phyloP scores from a whole-genome alignment of 1,140 invertebrate genomes.

The Pseudoatta argentina region DNA sequence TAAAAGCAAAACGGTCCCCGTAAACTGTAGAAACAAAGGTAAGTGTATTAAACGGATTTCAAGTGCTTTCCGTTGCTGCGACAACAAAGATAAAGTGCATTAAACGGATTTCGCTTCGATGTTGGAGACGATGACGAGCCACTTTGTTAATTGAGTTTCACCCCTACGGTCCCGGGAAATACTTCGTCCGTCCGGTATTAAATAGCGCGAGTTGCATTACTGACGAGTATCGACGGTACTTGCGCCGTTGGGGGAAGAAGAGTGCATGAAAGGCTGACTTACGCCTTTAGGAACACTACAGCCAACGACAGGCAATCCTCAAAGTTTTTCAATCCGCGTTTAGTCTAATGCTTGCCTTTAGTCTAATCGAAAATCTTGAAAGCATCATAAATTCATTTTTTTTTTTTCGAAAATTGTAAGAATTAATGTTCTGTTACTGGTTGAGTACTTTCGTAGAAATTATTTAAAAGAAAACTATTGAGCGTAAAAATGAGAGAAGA shows the following conservation, averaged over 20 bases:
- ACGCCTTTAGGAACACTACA: background rate
- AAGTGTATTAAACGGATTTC: constrained; percentile 82
- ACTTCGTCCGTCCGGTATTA: constrained; percentile 66
- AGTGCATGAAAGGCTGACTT: constrained; percentile 28
- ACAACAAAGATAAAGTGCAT: constrained; percentile 78
- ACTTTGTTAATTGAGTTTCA: constrained; percentile 77
- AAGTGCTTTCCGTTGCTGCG: constrained; percentile 75
- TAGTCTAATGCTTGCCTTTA: background rate
- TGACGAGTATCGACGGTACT: constrained; percentile 32
- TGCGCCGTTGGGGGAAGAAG: background rate
- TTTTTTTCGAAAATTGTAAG: background rate
- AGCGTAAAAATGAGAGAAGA: background rate
- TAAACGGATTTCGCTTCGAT: constrained; percentile 77
- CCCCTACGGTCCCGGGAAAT: constrained; percentile 32
- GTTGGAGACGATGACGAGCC: constrained; percentile 76
- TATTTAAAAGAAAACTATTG: background rate
- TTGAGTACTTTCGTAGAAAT: background rate
- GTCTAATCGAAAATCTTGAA: background rate
- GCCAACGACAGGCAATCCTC: background rate
- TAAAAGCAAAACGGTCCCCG: constrained; percentile 77
- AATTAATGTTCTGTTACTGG: background rate
- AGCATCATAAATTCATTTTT: background rate
- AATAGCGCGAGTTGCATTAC: constrained; percentile 69
- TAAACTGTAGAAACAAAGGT: constrained; percentile 80
- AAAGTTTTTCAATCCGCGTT: background rate